These are phyloP conservation scores for Echeneis naucrates DNA, from an alignment of 2,797 vertebrate genomes.

Conservation along the genomic window DNA sequence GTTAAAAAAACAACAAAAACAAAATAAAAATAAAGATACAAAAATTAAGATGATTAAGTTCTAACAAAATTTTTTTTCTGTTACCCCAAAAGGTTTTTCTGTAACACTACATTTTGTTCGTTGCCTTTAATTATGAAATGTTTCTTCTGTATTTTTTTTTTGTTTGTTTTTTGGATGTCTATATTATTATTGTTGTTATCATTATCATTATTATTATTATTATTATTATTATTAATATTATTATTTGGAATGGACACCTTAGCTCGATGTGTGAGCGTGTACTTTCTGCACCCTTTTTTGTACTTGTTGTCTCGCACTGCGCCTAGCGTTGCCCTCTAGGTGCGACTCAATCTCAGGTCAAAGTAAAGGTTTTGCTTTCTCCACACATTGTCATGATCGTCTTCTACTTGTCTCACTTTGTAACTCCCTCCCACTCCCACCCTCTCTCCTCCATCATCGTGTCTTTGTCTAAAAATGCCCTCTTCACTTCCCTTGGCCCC, in stretches of 20 bases:
- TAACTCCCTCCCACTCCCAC: not conserved
- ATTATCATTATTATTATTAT: slow-evolving; percentile 61
- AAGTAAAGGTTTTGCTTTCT: slow-evolving; percentile 83
- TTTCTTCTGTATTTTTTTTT: slow-evolving; percentile 77
- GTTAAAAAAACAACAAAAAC: no score
- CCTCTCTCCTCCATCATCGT: not conserved
- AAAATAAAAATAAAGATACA: slow-evolving; percentile 49
- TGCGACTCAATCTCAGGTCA: slow-evolving; percentile 87
- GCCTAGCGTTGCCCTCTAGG: slow-evolving; percentile 73
- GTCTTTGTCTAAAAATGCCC: slow-evolving; percentile 42
- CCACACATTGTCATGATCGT: slow-evolving; percentile 73
- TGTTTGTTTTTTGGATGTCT: slow-evolving; percentile 74
- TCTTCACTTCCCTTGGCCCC: slow-evolving; percentile 19
- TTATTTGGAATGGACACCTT: slow-evolving; percentile 82
- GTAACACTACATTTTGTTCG: slow-evolving; percentile 89
- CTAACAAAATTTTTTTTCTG: slow-evolving; percentile 63
- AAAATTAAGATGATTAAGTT: slow-evolving; percentile 61
- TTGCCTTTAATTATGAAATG: slow-evolving; percentile 89
- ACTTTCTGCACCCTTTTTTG: slow-evolving; percentile 79
- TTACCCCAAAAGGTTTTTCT: slow-evolving; percentile 83
- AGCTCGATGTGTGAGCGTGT: slow-evolving; percentile 79
- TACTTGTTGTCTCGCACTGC: slow-evolving; percentile 82
- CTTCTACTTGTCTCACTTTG: slow-evolving; percentile 52
- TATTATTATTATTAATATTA: slow-evolving; percentile 74
- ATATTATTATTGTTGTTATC: slow-evolving; percentile 73